Percentiles rank a stretch among this genome's conserved stretches.
Evolutionary conservation across 2,113 vertebrate genomes (phyloP).

Genomic region (Lamprotornis superbus): DNA sequence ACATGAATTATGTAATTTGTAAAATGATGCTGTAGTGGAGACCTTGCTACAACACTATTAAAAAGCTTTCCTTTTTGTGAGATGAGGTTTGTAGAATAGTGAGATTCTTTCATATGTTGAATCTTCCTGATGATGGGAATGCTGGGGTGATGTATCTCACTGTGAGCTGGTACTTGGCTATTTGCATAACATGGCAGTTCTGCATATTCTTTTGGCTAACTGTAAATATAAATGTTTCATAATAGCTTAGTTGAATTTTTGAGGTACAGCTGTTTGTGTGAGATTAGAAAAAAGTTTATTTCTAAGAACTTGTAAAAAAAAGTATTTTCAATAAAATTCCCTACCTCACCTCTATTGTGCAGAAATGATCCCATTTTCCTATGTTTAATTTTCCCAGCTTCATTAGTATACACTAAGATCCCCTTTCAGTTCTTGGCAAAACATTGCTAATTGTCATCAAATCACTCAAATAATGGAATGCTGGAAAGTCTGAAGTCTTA

Average conservation of each 20-base stretch:
- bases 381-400: background rate
- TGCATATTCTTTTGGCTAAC: constrained; percentile 71
- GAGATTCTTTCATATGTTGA: constrained; percentile 49
- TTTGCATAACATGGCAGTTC: constrained; percentile 70
- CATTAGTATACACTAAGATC: background rate
- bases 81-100: constrained; percentile 65
- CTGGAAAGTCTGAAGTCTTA: background rate
- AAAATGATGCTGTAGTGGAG: constrained; percentile 21
- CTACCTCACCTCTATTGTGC: constrained; percentile 57
- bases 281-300: constrained; percentile 67
- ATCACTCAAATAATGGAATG: background rate
- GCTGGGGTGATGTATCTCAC: constrained; percentile 70
- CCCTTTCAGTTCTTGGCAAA: background rate
- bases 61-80: constrained; percentile 67
- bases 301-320: constrained; percentile 64
- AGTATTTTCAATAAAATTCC: constrained; percentile 69
- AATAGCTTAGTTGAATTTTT: constrained; percentile 75
- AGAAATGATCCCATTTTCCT: constrained; percentile 56
- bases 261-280: constrained; percentile 72
- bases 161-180: constrained; percentile 67
- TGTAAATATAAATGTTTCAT: constrained; percentile 78
- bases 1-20: background rate
- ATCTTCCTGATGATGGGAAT: constrained; percentile 72
- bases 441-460: background rate
- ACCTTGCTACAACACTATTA: constrained; percentile 25